A percentile compares a stretch with the other conserved stretches of the same genome.
Evolutionary conservation across 1,140 invertebrate species (phyloP).

Genomic region (Stegodyphus mimosarum): DNA sequence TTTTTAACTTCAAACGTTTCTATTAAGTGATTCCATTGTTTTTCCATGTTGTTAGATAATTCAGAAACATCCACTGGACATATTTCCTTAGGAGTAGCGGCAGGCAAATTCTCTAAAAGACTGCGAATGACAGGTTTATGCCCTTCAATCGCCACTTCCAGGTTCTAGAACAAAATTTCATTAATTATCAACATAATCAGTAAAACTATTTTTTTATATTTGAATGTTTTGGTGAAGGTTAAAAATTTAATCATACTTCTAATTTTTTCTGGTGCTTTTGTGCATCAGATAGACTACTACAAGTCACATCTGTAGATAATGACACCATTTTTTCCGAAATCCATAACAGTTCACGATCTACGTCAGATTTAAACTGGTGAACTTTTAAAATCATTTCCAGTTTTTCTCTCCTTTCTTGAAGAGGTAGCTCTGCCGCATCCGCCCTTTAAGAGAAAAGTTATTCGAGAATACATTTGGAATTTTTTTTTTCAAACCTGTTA

Average conservation of each 20-base stretch:
- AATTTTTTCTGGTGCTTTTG: constrained; percentile 97
- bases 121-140: constrained; percentile 85
- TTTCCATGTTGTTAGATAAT: constrained; percentile 23
- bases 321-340: constrained; percentile 85
- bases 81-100: constrained; percentile 78
- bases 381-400: constrained; percentile 85
- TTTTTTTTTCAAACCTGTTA: no score
- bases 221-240: not conserved
- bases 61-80: constrained; percentile 73
- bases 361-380: constrained; percentile 86
- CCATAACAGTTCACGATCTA: constrained; percentile 88
- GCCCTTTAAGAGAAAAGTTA: not conserved
- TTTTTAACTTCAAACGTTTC: constrained; percentile 78
- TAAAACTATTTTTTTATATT: no score
- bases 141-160: constrained; percentile 85
- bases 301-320: constrained; percentile 81
- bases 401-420: constrained; percentile 88
- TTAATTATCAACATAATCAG: no score
- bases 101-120: constrained; percentile 77
- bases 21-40: constrained; percentile 72
- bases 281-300: constrained; percentile 84
- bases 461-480: no score
- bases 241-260: constrained; percentile 66
- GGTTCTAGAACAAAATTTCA: constrained; percentile 72
- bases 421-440: constrained; percentile 67